Evolutionary conservation across 1,140 invertebrate genomes (phyloP).

Genomic region (Melanaphis sacchari): DNA sequence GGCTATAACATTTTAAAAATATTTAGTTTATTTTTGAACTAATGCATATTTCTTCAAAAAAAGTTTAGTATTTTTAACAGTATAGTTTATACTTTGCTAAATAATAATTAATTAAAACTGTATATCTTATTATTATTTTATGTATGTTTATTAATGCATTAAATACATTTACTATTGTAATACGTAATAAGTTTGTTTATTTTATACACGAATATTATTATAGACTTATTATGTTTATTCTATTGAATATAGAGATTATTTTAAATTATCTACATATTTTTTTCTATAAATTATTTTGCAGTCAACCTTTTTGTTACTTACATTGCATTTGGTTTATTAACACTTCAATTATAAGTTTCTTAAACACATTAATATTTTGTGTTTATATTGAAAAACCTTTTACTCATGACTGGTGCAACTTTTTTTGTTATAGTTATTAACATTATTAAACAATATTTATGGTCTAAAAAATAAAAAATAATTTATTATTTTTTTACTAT

Average conservation of each 20-base stretch:
- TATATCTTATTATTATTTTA: too few species aligned
- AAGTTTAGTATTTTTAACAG: too few species aligned
- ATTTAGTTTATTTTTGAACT: too few species aligned
- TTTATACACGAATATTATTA: not conserved
- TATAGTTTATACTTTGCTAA: too few species aligned
- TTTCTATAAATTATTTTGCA: not conserved
- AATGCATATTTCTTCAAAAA: too few species aligned
- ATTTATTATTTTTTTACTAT: not conserved
- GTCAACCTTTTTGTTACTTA: not conserved
- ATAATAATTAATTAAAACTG: too few species aligned
- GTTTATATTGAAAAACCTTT: not conserved
- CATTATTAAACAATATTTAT: not conserved
- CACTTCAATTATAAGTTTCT: not conserved
- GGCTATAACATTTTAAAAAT: too few species aligned
- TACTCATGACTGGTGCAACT: not conserved
- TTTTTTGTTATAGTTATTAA: not conserved
- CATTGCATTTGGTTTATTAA: not conserved
- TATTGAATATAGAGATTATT: not conserved
- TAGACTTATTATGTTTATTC: too few species aligned
- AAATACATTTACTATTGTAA: too few species aligned
- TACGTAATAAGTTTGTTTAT: too few species aligned
- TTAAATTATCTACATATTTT: not conserved
- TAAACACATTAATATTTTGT: not conserved
- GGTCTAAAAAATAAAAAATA: not conserved
- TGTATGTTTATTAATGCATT: too few species aligned